phyloP scores from a whole-genome alignment of 1,140 invertebrate species.

The Gonioctena quinquepunctata region DNA sequence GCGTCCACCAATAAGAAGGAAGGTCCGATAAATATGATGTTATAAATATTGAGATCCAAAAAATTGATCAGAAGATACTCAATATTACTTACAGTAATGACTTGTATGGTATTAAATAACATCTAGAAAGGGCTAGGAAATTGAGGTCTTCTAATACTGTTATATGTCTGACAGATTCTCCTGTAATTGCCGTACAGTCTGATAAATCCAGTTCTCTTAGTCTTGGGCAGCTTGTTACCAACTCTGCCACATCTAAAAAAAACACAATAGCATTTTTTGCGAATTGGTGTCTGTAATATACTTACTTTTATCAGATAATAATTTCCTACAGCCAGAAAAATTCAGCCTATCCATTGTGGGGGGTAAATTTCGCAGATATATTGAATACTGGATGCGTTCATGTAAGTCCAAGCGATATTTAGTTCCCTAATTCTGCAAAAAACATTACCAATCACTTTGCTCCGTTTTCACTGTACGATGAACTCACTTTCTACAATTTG shows the following conservation, averaged over 20 bases:
- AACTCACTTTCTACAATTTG: conserved; percentile 66
- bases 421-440: conserved; percentile 69
- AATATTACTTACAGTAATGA: conserved; percentile 65
- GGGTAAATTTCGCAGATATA: conserved; percentile 67
- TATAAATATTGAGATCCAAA: too few species aligned
- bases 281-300: background rate
- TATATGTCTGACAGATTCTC: conserved; percentile 63
- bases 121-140: conserved; percentile 81
- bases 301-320: conserved; percentile 76
- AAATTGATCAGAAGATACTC: too few species aligned
- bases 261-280: background rate
- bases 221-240: conserved; percentile 69
- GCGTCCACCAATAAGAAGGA: too few species aligned
- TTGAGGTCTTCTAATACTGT: conserved; percentile 72
- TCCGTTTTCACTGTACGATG: background rate
- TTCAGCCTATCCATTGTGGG: conserved; percentile 72
- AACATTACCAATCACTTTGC: background rate
- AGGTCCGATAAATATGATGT: too few species aligned
- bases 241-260: conserved; percentile 67
- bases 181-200: conserved; percentile 76
- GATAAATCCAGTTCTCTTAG: conserved; percentile 85
- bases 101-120: conserved; percentile 75
- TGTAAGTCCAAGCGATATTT: conserved; percentile 81
- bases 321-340: conserved; percentile 77
- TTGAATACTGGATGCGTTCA: conserved; percentile 65